A percentile compares a stretch with the other conserved stretches of the same genome.
phyloP scores from a whole-genome alignment of 2,888 invertebrate genomes.

The Stenodema calcarata region DNA sequence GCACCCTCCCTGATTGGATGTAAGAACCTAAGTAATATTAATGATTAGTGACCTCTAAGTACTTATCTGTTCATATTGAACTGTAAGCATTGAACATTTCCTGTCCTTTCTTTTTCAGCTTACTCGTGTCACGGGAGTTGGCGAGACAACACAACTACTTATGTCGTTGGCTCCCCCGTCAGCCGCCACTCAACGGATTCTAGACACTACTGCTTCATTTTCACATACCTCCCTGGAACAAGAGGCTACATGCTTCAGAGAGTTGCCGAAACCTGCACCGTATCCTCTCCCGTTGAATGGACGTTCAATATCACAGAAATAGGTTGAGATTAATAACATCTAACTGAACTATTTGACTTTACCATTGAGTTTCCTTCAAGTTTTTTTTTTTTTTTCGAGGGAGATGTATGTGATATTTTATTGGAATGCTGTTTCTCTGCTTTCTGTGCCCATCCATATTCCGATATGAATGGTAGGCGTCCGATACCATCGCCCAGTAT shows the following conservation, averaged over 20 bases:
- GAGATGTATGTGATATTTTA: too few species aligned
- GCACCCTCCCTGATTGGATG: too few species aligned
- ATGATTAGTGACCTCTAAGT: too few species aligned
- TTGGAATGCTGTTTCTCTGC: too few species aligned
- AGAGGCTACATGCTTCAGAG: slow-evolving; percentile 52
- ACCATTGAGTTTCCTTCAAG: too few species aligned
- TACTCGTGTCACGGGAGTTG: slow-evolving; percentile 57
- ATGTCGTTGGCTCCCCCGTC: slow-evolving; percentile 56
- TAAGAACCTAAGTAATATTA: too few species aligned
- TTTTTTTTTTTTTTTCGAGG: too few species aligned
- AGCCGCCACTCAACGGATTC: slow-evolving; percentile 57
- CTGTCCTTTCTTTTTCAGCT: slow-evolving; percentile 52
- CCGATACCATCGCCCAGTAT: too few species aligned
- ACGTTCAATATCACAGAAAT: slow-evolving; percentile 55
- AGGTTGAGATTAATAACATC: slow-evolving; percentile 30
- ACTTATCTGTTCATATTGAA: too few species aligned
- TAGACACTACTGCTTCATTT: slow-evolving; percentile 56
- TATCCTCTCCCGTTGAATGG: slow-evolving; percentile 49
- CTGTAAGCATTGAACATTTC: neutral
- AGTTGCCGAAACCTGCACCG: slow-evolving; percentile 54
- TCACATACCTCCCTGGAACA: slow-evolving; percentile 50
- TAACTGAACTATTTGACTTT: too few species aligned
- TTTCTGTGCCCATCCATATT: too few species aligned
- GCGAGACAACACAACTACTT: slow-evolving; percentile 56
- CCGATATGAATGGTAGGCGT: too few species aligned